A percentile compares a stretch with the other conserved stretches of the same genome.
These are phyloP conservation scores for Lordiphosa clarofinis DNA, from an alignment of 1,140 invertebrate species.

Conservation along the genomic window DNA sequence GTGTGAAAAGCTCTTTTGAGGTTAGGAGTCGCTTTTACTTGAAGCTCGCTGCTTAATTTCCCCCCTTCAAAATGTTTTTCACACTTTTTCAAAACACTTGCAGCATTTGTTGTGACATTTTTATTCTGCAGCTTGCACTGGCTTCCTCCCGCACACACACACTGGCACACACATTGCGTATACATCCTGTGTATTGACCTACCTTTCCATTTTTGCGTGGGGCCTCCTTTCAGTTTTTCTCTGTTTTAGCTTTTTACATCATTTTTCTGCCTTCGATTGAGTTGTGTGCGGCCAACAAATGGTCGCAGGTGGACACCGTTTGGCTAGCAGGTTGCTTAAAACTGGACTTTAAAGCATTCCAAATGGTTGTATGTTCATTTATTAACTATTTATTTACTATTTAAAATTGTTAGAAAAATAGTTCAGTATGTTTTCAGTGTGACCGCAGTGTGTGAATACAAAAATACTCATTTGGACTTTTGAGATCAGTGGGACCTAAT, in stretches of 20 bases:
- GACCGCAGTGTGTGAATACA: neutral
- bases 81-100: slow-evolving; percentile 28
- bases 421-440: slow-evolving; percentile 59
- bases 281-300: slow-evolving; percentile 35
- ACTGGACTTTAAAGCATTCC: slow-evolving; percentile 58
- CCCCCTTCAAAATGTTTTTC: slow-evolving; percentile 47
- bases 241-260: slow-evolving; percentile 61
- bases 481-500: too few relatives aligned
- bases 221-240: slow-evolving; percentile 29
- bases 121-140: slow-evolving; percentile 7
- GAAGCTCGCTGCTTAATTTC: slow-evolving; percentile 44
- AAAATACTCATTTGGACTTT: neutral
- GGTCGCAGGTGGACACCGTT: slow-evolving; percentile 20
- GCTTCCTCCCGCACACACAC: slow-evolving; percentile 1
- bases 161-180: slow-evolving; percentile 35
- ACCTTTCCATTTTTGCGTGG: slow-evolving; percentile 72
- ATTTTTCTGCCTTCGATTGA: slow-evolving; percentile 46
- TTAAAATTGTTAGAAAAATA: slow-evolving; percentile 60
- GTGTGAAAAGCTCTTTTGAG: slow-evolving; percentile 66
- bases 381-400: slow-evolving; percentile 47
- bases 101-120: neutral
- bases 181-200: slow-evolving; percentile 67
- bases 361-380: slow-evolving; percentile 59
- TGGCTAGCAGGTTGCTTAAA: slow-evolving; percentile 23
- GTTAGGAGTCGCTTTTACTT: slow-evolving; percentile 58